These are phyloP conservation scores for Cataglyphis livida DNA, from an alignment of 2,888 invertebrate genomes.

Conservation along the genomic window DNA sequence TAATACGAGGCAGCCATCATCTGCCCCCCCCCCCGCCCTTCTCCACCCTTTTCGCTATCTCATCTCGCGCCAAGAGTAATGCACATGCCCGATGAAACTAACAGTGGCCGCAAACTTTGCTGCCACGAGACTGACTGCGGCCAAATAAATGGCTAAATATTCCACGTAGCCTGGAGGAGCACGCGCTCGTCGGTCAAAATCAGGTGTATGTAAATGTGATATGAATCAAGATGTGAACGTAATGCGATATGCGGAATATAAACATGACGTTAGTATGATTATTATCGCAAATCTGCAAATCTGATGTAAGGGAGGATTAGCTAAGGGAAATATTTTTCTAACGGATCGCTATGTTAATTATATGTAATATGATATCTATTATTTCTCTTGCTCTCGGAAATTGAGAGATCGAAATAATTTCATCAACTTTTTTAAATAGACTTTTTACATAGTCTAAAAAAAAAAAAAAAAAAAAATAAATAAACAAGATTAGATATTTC, in stretches of 20 bases:
- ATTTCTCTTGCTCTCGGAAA: background rate
- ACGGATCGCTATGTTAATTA: background rate
- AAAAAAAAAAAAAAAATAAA: too few relatives aligned
- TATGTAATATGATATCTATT: background rate
- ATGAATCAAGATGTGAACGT: constrained; percentile 27
- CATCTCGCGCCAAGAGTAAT: constrained; percentile 37
- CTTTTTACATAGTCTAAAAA: background rate
- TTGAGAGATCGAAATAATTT: background rate
- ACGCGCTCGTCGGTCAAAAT: constrained; percentile 36
- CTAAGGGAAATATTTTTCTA: background rate
- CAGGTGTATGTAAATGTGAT: constrained; percentile 34
- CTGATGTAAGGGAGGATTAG: background rate
- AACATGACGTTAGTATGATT: constrained; percentile 9
- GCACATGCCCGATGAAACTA: constrained; percentile 36
- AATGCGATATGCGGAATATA: constrained; percentile 22
- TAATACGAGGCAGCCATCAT: constrained; percentile 40
- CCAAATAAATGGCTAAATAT: constrained; percentile 48
- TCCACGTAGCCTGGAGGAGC: background rate
- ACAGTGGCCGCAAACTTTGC: constrained; percentile 41
- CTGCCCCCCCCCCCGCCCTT: background rate
- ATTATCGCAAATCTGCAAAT: background rate
- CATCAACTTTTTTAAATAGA: background rate
- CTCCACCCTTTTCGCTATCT: constrained; percentile 6
- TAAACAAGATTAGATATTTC: too few relatives aligned
- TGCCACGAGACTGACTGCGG: constrained; percentile 41